phyloP scores from a whole-genome alignment of 2,888 invertebrate species.

The Clivina fossor region DNA sequence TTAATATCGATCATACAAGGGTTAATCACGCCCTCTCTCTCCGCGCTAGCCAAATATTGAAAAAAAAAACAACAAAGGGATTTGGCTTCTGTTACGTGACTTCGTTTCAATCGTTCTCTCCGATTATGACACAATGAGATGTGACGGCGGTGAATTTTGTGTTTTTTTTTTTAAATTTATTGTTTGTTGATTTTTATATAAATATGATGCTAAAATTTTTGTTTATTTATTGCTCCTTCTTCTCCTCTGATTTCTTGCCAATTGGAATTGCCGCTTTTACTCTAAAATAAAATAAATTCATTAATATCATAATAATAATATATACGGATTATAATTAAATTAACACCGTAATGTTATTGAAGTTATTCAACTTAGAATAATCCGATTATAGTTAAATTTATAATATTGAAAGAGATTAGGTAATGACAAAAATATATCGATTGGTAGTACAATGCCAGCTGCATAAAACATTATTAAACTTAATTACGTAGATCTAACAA shows the following conservation, averaged over 20 bases:
- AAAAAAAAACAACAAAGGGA: no score
- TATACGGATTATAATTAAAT: slow-evolving; percentile 40
- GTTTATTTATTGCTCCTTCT: slow-evolving; percentile 75
- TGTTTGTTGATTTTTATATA: no score
- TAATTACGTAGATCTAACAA: no score
- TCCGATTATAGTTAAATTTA: slow-evolving; percentile 3
- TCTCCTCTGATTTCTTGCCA: slow-evolving; percentile 81
- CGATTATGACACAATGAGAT: slow-evolving; percentile 19
- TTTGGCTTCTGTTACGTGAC: background rate
- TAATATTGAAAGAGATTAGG: background rate
- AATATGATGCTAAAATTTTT: slow-evolving; percentile 15
- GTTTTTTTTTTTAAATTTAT: no score
- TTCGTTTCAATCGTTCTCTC: slow-evolving; percentile 13
- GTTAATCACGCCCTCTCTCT: no score
- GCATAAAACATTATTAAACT: no score
- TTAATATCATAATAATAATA: no score
- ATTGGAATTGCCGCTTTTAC: slow-evolving; percentile 86
- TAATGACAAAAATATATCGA: background rate
- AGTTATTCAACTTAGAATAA: slow-evolving; percentile 8
- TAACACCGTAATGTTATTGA: slow-evolving; percentile 9
- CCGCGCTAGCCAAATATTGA: no score
- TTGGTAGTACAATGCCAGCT: background rate
- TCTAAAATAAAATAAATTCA: slow-evolving; percentile 59
- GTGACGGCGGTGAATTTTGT: slow-evolving; percentile 24
- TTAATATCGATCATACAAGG: no score